Evolutionary conservation across 2,797 vertebrate genomes (phyloP).

Genomic region (Lates japonicus): DNA sequence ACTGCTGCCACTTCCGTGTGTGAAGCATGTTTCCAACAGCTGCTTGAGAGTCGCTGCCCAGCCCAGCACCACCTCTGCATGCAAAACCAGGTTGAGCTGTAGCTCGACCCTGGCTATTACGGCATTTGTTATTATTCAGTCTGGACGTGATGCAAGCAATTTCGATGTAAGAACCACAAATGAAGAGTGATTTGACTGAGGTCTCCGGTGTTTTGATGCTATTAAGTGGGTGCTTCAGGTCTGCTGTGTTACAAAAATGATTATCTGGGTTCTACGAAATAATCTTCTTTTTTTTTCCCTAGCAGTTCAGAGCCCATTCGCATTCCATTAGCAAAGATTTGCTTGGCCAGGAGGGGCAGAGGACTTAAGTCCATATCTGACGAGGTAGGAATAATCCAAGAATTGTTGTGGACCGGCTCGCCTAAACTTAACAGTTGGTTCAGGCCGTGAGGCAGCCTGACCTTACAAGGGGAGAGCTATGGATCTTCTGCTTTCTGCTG

Average conservation of each 20-base stretch:
- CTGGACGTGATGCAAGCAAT: slow-evolving; percentile 81
- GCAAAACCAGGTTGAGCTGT: slow-evolving; percentile 65
- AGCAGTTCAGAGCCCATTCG: slow-evolving; percentile 69
- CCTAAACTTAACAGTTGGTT: slow-evolving; percentile 62
- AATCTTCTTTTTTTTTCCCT: slow-evolving; percentile 71
- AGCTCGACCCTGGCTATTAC: slow-evolving; percentile 54
- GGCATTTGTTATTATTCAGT: slow-evolving; percentile 78
- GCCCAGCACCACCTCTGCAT: slow-evolving; percentile 63
- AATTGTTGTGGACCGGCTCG: slow-evolving; percentile 58
- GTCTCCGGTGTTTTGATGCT: slow-evolving; percentile 80
- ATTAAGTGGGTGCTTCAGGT: slow-evolving; percentile 81
- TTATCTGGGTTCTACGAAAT: slow-evolving; percentile 82
- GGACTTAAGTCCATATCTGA: slow-evolving; percentile 59
- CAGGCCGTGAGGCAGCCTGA: slow-evolving; percentile 56
- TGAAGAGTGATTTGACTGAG: slow-evolving; percentile 83
- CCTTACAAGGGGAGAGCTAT: slow-evolving; percentile 64
- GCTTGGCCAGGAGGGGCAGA: slow-evolving; percentile 46
- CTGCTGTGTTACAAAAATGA: slow-evolving; percentile 84
- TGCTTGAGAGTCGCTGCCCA: slow-evolving; percentile 49
- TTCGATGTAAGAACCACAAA: slow-evolving; percentile 85
- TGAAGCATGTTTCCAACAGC: slow-evolving; percentile 69
- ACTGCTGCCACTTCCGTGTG: slow-evolving; percentile 34
- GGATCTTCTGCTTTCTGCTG: slow-evolving; percentile 60
- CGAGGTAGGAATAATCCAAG: slow-evolving; percentile 68
- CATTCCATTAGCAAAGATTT: slow-evolving; percentile 81